Evolutionary conservation across 1,140 invertebrate genomes (phyloP).

Genomic region (Oryzaephilus surinamensis): DNA sequence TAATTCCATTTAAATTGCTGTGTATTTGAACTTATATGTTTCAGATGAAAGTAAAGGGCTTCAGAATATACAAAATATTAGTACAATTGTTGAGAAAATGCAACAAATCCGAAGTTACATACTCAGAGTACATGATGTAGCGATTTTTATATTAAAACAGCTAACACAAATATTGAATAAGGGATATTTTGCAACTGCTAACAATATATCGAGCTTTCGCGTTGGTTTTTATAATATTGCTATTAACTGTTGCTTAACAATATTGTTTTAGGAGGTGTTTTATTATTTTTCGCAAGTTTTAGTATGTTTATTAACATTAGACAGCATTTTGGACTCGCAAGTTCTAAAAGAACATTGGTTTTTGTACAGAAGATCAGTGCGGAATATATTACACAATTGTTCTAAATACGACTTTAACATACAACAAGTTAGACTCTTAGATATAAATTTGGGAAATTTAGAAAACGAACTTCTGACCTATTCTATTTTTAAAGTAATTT

Average conservation of each 20-base stretch:
- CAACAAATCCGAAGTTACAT: background rate
- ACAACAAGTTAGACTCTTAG: conserved; percentile 50
- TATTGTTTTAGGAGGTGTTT: conserved; percentile 44
- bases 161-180: conserved; percentile 6
- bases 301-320: conserved; percentile 57
- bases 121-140: conserved; percentile 8
- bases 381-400: conserved; percentile 56
- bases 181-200: conserved; percentile 34
- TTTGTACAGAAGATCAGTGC: conserved; percentile 56
- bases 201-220: conserved; percentile 51
- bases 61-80: conserved; percentile 2
- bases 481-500: conserved; percentile 50
- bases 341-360: conserved; percentile 58
- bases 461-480: conserved; percentile 51
- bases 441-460: conserved; percentile 53
- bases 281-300: conserved; percentile 56
- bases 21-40: too few species aligned
- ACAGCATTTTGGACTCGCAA: conserved; percentile 55
- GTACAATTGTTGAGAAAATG: background rate
- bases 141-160: conserved; percentile 13
- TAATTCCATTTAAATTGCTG: too few species aligned
- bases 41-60: conserved; percentile 9
- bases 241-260: conserved; percentile 33
- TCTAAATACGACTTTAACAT: conserved; percentile 46
- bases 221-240: conserved; percentile 45